A percentile compares a stretch with the other conserved stretches of the same genome.
phyloP scores from a whole-genome alignment of 2,797 vertebrate genomes.

The Cygnus olor region DNA sequence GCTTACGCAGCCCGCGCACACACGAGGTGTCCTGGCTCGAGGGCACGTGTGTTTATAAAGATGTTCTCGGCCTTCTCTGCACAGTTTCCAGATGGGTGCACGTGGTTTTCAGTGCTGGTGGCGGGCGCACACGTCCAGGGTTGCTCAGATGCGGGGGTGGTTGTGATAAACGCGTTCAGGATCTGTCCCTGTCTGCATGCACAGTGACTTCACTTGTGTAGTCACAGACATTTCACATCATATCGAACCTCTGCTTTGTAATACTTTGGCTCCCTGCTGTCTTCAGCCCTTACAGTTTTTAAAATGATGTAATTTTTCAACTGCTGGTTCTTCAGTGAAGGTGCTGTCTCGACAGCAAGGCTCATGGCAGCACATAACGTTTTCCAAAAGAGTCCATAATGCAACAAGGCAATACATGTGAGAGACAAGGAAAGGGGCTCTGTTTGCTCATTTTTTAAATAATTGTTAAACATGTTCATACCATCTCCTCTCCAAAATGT shows the following conservation, averaged over 20 bases:
- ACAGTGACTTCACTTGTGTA: accelerated
- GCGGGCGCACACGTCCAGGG: accelerated
- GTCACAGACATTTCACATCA: accelerated
- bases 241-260: accelerated
- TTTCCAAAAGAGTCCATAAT: neutral
- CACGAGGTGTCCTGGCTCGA: accelerated
- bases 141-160: accelerated
- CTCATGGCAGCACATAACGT: neutral
- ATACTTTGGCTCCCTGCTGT: neutral
- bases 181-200: accelerated
- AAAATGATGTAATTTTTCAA: neutral
- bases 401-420: too few species aligned
- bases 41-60: accelerated
- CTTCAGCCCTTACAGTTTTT: neutral
- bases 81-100: neutral
- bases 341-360: neutral
- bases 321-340: neutral
- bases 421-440: neutral
- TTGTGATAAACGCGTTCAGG: neutral
- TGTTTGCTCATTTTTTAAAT: neutral
- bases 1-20: accelerated
- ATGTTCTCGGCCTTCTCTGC: neutral
- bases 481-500: neutral
- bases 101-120: accelerated
- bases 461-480: neutral